A percentile compares a stretch with the other conserved stretches of the same genome.
These are phyloP conservation scores for Epiblema foenella DNA, from an alignment of 2,888 invertebrate species.

Conservation along the genomic window DNA sequence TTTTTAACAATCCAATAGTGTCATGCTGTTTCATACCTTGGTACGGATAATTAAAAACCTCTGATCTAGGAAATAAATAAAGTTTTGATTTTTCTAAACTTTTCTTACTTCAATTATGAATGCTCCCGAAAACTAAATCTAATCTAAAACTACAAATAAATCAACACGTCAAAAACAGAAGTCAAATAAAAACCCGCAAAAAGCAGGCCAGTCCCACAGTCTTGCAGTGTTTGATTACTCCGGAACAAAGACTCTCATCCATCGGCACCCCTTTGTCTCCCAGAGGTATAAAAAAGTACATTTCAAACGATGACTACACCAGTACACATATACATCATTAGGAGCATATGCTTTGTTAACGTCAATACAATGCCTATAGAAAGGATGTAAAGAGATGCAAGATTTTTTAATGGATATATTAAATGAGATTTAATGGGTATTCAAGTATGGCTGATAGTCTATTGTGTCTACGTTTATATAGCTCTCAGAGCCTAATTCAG, in stretches of 20 bases:
- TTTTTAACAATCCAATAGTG: too few relatives aligned
- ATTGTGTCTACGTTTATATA: not conserved
- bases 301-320: constrained; percentile 52
- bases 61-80: too few relatives aligned
- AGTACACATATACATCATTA: constrained; percentile 42
- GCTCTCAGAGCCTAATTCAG: not conserved
- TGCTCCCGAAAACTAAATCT: not conserved
- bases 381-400: constrained; percentile 30
- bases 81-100: too few relatives aligned
- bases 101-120: not conserved
- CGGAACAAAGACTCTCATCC: constrained; percentile 64
- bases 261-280: constrained; percentile 62
- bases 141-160: constrained; percentile 8
- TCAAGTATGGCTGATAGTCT: constrained; percentile 6
- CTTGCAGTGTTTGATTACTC: constrained; percentile 66
- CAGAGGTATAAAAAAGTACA: constrained; percentile 52
- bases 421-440: not conserved
- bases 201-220: constrained; percentile 48
- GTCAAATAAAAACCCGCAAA: constrained; percentile 32
- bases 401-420: constrained; percentile 20
- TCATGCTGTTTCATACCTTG: too few relatives aligned
- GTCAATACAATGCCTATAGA: constrained; percentile 25
- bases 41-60: too few relatives aligned
- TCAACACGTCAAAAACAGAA: constrained; percentile 12
- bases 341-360: constrained; percentile 27